phyloP scores from a whole-genome alignment of 2,797 vertebrate genomes.

The Glyptemys insculpta region DNA sequence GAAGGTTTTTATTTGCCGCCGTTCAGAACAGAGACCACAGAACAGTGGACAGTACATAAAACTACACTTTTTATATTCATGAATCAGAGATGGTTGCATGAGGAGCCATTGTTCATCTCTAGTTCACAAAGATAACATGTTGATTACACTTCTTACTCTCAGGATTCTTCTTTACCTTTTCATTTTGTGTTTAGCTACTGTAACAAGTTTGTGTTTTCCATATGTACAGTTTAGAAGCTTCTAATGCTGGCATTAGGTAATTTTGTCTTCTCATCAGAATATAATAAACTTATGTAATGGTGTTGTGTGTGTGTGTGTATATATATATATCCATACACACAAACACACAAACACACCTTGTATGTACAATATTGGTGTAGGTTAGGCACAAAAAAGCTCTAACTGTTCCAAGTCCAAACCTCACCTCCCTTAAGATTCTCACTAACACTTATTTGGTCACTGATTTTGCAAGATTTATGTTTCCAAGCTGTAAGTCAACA shows the following conservation, averaged over 20 bases:
- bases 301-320: not conserved
- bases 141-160: not conserved
- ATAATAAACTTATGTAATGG: not conserved
- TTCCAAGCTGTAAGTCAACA: slow-evolving; percentile 8
- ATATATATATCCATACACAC: fast-evolving
- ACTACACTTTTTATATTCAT: not conserved
- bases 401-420: not conserved
- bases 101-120: slow-evolving; percentile 2
- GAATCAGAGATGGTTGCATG: slow-evolving; percentile 38
- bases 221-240: slow-evolving; percentile 7
- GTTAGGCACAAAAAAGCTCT: not conserved
- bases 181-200: not conserved
- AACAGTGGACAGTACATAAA: slow-evolving; percentile 28
- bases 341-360: fast-evolving
- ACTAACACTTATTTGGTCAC: not conserved
- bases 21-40: slow-evolving; percentile 37
- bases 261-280: not conserved
- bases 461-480: slow-evolving; percentile 24
- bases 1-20: slow-evolving; percentile 47
- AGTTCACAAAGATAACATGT: slow-evolving; percentile 29
- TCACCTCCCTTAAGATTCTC: not conserved
- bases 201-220: slow-evolving; percentile 1
- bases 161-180: not conserved
- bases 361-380: not conserved
- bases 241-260: not conserved